Conservation (phyloP, 2,113 vertebrate species). For the Stercorarius parasiticus region DNA sequence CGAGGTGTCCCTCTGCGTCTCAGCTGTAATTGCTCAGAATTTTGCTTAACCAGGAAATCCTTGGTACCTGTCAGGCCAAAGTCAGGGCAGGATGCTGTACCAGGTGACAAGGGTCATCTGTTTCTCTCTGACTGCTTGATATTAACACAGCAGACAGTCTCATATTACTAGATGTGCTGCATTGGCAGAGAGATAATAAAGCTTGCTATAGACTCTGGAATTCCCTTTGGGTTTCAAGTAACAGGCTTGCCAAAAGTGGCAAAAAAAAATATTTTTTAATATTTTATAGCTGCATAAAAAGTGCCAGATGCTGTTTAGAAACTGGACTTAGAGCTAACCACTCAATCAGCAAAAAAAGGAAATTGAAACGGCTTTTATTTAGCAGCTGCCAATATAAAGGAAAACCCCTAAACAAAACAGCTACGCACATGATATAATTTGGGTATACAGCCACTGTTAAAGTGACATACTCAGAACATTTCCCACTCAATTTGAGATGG, state of each 20-base stretch:
- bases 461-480: neutral
- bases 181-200: slow-evolving; percentile 22
- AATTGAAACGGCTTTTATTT: neutral
- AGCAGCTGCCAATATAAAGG: neutral
- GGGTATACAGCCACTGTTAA: neutral
- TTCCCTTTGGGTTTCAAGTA: slow-evolving; percentile 37
- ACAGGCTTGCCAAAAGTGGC: slow-evolving; percentile 12
- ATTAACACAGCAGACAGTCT: neutral
- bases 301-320: slow-evolving; percentile 32
- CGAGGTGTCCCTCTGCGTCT: neutral
- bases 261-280: slow-evolving; percentile 59
- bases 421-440: neutral
- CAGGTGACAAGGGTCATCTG: neutral
- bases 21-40: neutral
- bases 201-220: slow-evolving; percentile 6
- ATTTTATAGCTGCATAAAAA: slow-evolving; percentile 39
- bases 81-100: neutral
- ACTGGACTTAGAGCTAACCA: neutral
- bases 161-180: neutral
- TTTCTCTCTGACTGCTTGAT: neutral
- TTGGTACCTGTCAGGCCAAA: neutral
- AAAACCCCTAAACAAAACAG: neutral
- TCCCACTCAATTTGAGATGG: slow-evolving; percentile 1
- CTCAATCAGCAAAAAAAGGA: neutral
- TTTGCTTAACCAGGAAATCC: slow-evolving; percentile 25